These are phyloP conservation scores for Paelopatides confundens DNA, from an alignment of 53 echinoderm and acorn worm species.

Conservation along the genomic window DNA sequence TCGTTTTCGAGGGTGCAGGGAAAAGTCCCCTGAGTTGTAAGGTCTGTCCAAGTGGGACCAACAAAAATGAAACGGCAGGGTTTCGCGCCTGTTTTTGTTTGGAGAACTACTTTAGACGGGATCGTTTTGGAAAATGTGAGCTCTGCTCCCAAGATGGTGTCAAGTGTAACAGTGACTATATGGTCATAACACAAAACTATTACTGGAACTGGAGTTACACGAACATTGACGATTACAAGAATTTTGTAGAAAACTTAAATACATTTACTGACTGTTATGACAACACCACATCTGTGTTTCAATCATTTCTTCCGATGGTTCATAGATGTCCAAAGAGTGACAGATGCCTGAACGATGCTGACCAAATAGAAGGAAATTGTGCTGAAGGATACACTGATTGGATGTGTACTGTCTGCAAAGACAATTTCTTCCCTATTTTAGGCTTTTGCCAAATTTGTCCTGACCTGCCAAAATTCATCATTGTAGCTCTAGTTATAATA, in stretches of 20 bases:
- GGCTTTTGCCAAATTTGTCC: conserved; percentile 33
- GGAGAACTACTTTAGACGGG: neutral
- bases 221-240: neutral
- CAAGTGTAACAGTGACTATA: neutral
- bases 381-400: no score
- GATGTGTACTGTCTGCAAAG: neutral
- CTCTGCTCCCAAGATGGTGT: no score
- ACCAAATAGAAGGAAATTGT: no score
- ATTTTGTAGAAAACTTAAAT: conserved; percentile 1
- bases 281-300: neutral
- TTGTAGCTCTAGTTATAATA: neutral
- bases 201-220: no score
- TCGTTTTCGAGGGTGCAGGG: conserved; percentile 6
- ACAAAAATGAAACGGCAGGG: conserved; percentile 26
- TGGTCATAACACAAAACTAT: neutral
- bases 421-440: no score
- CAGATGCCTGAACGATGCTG: neutral
- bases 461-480: neutral
- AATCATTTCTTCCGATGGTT: neutral
- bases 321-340: neutral
- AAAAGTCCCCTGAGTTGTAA: neutral
- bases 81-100: no score
- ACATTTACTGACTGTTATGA: conserved; percentile 2
- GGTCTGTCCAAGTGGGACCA: no score
- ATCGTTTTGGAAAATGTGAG: neutral